Evolutionary conservation across 2,797 vertebrate genomes (phyloP).

Genomic region (Hafferia zeledoni): DNA sequence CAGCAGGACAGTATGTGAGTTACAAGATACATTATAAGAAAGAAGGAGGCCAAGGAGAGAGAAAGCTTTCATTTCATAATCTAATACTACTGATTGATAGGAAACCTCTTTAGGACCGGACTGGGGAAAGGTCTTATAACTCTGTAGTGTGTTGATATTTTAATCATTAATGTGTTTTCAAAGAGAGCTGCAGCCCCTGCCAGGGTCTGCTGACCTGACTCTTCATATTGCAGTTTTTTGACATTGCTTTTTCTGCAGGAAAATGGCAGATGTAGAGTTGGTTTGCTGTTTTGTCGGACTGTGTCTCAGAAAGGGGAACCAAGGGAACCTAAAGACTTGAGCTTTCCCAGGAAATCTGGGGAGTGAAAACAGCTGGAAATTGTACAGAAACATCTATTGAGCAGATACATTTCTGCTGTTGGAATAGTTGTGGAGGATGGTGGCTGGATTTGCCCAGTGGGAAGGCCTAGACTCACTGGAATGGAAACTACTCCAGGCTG

Average conservation of each 20-base stretch:
- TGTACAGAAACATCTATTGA: neutral
- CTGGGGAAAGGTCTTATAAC: neutral
- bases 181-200: neutral
- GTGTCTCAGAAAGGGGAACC: neutral
- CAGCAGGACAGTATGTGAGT: neutral
- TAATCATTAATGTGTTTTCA: neutral
- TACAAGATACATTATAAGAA: neutral
- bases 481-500: neutral
- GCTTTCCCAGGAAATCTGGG: neutral
- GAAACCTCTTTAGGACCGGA: neutral
- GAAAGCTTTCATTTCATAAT: neutral
- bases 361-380: neutral
- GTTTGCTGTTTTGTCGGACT: neutral
- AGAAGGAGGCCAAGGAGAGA: neutral
- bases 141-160: neutral
- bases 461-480: neutral
- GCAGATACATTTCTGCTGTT: neutral
- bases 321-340: neutral
- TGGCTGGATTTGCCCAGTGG: neutral
- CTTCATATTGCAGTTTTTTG: neutral
- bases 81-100: neutral
- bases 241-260: neutral
- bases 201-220: neutral
- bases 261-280: neutral
- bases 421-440: neutral